Conservation (phyloP, 2,888 invertebrate species). For the Drosophila greeni region DNA sequence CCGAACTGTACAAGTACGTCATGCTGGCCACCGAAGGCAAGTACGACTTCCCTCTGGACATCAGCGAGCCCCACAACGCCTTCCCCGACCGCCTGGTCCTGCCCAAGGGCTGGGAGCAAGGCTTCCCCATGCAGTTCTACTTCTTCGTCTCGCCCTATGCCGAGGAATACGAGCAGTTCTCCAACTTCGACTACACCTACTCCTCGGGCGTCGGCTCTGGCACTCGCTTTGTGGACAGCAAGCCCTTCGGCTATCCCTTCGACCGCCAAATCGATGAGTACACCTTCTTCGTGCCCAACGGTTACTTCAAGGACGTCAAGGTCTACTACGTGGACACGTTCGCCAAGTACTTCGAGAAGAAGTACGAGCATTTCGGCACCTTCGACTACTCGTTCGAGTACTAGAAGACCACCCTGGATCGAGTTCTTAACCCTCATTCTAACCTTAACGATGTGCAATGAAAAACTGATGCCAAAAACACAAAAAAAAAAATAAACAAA, state of each 20-base stretch:
- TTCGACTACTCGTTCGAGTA: constrained; percentile 69
- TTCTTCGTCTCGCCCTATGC: constrained; percentile 82
- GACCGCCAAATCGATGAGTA: constrained; percentile 83
- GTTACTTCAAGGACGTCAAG: constrained; percentile 83
- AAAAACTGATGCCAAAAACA: constrained; percentile 9
- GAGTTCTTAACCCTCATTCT: constrained; percentile 4
- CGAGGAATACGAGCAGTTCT: constrained; percentile 79
- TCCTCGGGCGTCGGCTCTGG: constrained; percentile 81
- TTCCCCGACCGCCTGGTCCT: constrained; percentile 86
- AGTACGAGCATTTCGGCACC: constrained; percentile 67
- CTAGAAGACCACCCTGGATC: constrained; percentile 36
- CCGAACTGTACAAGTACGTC: constrained; percentile 83
- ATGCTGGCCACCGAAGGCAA: constrained; percentile 81
- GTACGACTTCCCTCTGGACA: constrained; percentile 80
- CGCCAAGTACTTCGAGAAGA: constrained; percentile 67
- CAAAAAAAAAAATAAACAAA: not conserved
- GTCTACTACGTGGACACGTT: constrained; percentile 82
- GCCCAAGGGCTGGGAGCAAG: constrained; percentile 85
- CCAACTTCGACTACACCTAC: constrained; percentile 80
- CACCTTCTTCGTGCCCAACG: constrained; percentile 84
- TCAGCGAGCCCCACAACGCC: constrained; percentile 82
- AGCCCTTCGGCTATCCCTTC: constrained; percentile 86
- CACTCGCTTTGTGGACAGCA: constrained; percentile 81
- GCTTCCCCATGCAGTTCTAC: constrained; percentile 83
- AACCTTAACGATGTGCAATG: constrained; percentile 11